These are phyloP conservation scores for Agriotes lineatus DNA, from an alignment of 2,888 invertebrate genomes.

Conservation along the genomic window DNA sequence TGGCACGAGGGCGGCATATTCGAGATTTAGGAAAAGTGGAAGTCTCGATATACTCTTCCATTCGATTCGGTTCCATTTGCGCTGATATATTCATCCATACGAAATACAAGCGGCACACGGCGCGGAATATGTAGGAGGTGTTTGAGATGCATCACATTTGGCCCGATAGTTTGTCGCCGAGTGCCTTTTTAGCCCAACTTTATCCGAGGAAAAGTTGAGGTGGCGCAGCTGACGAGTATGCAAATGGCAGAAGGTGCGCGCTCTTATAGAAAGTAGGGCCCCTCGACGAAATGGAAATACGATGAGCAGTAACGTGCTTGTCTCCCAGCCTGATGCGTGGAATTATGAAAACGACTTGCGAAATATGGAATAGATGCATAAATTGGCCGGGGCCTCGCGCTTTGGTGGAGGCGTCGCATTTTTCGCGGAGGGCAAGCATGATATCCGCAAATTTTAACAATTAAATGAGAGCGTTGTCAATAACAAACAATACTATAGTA, in stretches of 20 bases:
- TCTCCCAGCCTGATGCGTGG: slow-evolving; percentile 66
- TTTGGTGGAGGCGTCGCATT: background rate
- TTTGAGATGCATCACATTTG: slow-evolving; percentile 65
- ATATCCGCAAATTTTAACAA: slow-evolving; percentile 26
- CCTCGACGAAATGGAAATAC: slow-evolving; percentile 62
- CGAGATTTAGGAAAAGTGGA: slow-evolving; percentile 39
- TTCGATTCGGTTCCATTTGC: slow-evolving; percentile 55
- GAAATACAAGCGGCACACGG: slow-evolving; percentile 55
- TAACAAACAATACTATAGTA: too few species aligned
- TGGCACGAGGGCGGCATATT: slow-evolving; percentile 22
- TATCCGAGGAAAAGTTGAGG: slow-evolving; percentile 67
- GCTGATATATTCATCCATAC: slow-evolving; percentile 61
- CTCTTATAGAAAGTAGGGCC: slow-evolving; percentile 46
- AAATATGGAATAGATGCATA: slow-evolving; percentile 68
- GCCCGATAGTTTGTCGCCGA: slow-evolving; percentile 65
- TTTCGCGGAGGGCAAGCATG: slow-evolving; percentile 4
- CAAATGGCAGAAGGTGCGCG: slow-evolving; percentile 64
- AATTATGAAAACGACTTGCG: slow-evolving; percentile 68
- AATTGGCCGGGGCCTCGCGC: slow-evolving; percentile 55
- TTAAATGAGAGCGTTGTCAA: slow-evolving; percentile 27
- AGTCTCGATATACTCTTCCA: slow-evolving; percentile 46
- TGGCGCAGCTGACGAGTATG: slow-evolving; percentile 69
- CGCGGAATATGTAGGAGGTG: slow-evolving; percentile 63
- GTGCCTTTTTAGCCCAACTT: slow-evolving; percentile 65
- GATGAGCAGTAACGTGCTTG: slow-evolving; percentile 62